A percentile compares a stretch with the other conserved stretches of the same genome.
phyloP scores from a whole-genome alignment of 2,113 vertebrate genomes.

The Ursus arctos region DNA sequence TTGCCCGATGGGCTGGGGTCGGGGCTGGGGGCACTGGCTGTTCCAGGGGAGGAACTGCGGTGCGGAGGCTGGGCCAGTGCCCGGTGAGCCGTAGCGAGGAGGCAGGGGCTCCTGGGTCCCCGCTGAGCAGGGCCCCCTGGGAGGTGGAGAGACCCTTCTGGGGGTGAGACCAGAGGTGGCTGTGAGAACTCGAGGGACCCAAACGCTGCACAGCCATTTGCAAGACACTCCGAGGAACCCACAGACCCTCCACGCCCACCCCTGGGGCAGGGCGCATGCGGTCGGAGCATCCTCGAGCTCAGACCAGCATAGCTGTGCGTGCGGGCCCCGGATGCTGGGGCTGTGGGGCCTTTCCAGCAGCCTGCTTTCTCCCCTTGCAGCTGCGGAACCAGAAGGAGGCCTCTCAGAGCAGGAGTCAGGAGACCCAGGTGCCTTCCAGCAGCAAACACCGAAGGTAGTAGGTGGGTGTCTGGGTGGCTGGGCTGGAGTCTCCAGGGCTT shows the following conservation, averaged over 20 bases:
- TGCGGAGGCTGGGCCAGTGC: neutral
- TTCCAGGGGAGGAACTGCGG: rapidly evolving
- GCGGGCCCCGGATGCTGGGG: no score
- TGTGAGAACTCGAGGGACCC: neutral
- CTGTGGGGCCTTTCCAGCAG: neutral
- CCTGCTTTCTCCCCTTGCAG: constrained; percentile 58
- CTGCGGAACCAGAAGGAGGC: constrained; percentile 86
- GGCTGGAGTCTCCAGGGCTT: rapidly evolving
- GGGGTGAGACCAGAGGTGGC: neutral
- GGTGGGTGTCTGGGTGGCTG: rapidly evolving
- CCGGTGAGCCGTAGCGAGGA: neutral
- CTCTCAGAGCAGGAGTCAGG: constrained; percentile 73
- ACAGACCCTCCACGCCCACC: no score
- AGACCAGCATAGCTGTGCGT: rapidly evolving
- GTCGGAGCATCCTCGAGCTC: rapidly evolving
- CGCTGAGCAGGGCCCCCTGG: neutral
- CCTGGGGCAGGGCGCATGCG: rapidly evolving
- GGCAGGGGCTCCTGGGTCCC: neutral
- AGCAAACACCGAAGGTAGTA: constrained; percentile 85
- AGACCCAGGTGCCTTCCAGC: constrained; percentile 70
- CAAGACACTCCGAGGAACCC: neutral
- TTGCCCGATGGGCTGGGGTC: neutral
- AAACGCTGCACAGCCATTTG: rapidly evolving
- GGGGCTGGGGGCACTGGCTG: rapidly evolving
- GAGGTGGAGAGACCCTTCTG: neutral